Base-by-base conservation (phyloP, 2,113 vertebrate genomes). In the Poeciliopsis turrubarensis region DNA sequence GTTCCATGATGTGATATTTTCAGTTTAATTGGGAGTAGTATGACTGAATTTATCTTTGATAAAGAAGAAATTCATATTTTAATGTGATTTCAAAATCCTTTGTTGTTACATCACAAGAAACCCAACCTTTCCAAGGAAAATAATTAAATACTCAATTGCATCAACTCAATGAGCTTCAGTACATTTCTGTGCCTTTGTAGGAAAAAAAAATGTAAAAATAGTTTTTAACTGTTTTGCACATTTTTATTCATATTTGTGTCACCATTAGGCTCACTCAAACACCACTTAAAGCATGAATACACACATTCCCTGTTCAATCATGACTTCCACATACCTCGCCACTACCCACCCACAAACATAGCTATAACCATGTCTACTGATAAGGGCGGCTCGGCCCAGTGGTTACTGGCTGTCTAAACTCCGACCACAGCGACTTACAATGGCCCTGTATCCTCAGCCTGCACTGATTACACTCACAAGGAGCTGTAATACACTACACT, bases 391-490 rank as follows among this genome's bases (percentile, higher is more conserved):
- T 82, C 87, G 72, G 82, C 85, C 82, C 76, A 83, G 81, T 39
- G 86, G 78, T 89, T 69, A 64, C 81, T 85, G 78, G 60, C 77
- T 87, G 83, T 80, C 72, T 44, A n/a, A 34, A 72, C 76, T 84
- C 73, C 1, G 12, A 83, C 78, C 81, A 77, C 87, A 84, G 65
- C 61, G 70, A 57, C 74, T 80, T 68, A 93, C 90, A 93, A 92
- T 90, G 78, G 79, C 51, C 79, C 85, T 81, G 83, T 86, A 91
- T 92, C 90, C 81, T 80, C 69, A 86, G 78, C 67, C 80, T 68
- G 64, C 75, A 81, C 85, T 93, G 89, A 94, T 93, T 93, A 83
- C 86, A 91, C 85, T 89, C 91, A 93, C 89, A 89, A 90, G 88
- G 89, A 86, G 87, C 81, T 82, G 81, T 74, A 93, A 94, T 92